These are phyloP conservation scores for Nemurella pictetii DNA, from an alignment of 2,888 invertebrate species.

Conservation along the genomic window DNA sequence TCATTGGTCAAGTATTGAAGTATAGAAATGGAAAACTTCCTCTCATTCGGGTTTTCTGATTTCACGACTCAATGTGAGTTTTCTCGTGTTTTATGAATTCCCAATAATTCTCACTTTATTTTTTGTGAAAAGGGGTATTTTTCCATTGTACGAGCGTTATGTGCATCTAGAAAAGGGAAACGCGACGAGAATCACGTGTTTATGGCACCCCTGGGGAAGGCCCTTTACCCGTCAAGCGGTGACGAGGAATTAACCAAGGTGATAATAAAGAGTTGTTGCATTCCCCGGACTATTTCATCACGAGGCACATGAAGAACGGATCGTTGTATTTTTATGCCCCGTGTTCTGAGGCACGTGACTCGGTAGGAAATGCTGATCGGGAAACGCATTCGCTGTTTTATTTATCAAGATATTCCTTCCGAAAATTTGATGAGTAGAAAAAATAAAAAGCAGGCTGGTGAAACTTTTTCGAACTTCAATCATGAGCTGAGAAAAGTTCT, in stretches of 20 bases:
- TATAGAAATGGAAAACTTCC: too few relatives aligned
- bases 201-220: background rate
- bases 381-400: background rate
- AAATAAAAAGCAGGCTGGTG: background rate
- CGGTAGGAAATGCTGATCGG: background rate
- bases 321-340: background rate
- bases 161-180: background rate
- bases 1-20: background rate
- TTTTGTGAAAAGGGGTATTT: background rate
- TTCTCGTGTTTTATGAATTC: too few relatives aligned
- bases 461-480: slow-evolving; percentile 33
- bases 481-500: slow-evolving; percentile 16
- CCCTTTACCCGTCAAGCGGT: background rate
- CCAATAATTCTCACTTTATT: background rate
- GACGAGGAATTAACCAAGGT: background rate
- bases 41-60: too few relatives aligned
- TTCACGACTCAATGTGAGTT: too few relatives aligned
- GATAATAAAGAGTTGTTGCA: too few relatives aligned
- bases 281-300: too few relatives aligned
- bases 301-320: background rate
- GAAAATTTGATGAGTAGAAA: background rate
- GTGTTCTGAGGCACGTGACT: background rate
- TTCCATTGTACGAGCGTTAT: background rate
- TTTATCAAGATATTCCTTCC: background rate
- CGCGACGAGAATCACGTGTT: background rate